Evolutionary conservation across 1,140 invertebrate genomes (phyloP), one percentile per base, ranked within the genome.

Genomic region (Spodoptera frugiperda): DNA sequence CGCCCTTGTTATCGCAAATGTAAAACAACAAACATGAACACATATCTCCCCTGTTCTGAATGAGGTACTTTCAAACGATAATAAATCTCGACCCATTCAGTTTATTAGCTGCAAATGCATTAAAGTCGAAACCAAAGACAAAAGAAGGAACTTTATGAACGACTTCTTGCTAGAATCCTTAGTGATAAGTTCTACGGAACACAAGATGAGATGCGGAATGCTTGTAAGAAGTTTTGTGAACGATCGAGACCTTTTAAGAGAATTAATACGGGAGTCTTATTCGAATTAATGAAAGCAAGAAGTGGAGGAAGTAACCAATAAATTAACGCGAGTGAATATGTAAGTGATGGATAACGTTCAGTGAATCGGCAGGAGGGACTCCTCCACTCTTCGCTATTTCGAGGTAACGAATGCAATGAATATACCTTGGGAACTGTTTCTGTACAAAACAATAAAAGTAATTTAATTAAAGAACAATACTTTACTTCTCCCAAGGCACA

Each of bases 271-370:
- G 81, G 80, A 78, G 81, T 83, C 77, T 81, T 84, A 84, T 84
- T 84, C 81, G 84, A 82, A 87, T 88, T 86, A 88, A 90, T 86
- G 87, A 85, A 84, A 82, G 78, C 84, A 83, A 82, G 79, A 87
- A 85, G 77, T 78, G 82, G 74, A 57, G 54, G 78, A 81, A 82
- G 82, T 82, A 78, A 83, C 81, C 80, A 82, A 86, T 88, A 86
- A 87, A 90, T 88, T 85, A 81, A 72, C 61, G 44, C 65, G 49
- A 78, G 63, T 72, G 81, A 78, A 80, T 78, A 63, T 82, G 74
- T 73, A 76, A 76, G 80, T 88, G 80, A 87, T 84, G 81, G 81
- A 85, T 89, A 84, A 77, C 81, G 53, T 59, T 73, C 49, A 71
- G 44, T 75, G 72, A 75, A 53, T 63, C 72, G 48, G 59, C 59